Evolutionary conservation across 2,113 vertebrate genomes (phyloP).

Genomic region (Myotis lucifugus): DNA sequence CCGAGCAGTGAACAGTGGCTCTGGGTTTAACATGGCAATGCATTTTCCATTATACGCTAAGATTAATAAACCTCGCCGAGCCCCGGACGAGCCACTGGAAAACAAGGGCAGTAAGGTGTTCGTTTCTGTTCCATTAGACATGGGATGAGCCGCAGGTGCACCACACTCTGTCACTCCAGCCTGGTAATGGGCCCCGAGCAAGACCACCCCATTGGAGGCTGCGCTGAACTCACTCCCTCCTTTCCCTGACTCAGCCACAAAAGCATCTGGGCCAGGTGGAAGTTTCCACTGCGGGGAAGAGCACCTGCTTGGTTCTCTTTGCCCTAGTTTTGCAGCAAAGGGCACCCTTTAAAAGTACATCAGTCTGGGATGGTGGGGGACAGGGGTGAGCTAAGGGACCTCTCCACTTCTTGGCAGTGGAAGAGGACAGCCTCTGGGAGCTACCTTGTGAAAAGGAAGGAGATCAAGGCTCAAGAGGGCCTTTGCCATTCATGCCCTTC

Average conservation of each 20-base stretch:
- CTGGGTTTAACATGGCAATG: conserved; percentile 67
- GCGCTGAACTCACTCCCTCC: background rate
- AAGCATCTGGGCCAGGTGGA: accelerated
- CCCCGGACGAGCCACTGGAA: conserved; percentile 74
- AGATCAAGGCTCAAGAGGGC: background rate
- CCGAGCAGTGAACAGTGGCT: conserved; percentile 38
- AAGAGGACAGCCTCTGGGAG: too few species aligned
- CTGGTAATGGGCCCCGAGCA: conserved; percentile 72
- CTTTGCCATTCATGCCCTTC: background rate
- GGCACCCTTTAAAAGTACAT: background rate
- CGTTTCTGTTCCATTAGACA: conserved; percentile 82
- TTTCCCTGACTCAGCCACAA: background rate
- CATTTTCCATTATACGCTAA: conserved; percentile 79
- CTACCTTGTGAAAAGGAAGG: background rate
- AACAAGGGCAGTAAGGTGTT: conserved; percentile 78
- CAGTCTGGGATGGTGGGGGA: background rate
- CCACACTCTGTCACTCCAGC: conserved; percentile 74
- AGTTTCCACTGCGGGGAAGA: background rate
- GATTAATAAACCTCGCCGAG: conserved; percentile 79
- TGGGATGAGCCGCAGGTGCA: conserved; percentile 71
- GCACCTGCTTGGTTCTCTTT: background rate
- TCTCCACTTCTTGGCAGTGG: background rate
- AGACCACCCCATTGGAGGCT: conserved; percentile 53
- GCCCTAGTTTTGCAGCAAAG: background rate
- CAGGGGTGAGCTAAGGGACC: background rate